Percentiles rank a stretch among this genome's conserved stretches.
These are phyloP conservation scores for Orchesella cincta DNA, from an alignment of 1,140 invertebrate species.

Conservation along the genomic window DNA sequence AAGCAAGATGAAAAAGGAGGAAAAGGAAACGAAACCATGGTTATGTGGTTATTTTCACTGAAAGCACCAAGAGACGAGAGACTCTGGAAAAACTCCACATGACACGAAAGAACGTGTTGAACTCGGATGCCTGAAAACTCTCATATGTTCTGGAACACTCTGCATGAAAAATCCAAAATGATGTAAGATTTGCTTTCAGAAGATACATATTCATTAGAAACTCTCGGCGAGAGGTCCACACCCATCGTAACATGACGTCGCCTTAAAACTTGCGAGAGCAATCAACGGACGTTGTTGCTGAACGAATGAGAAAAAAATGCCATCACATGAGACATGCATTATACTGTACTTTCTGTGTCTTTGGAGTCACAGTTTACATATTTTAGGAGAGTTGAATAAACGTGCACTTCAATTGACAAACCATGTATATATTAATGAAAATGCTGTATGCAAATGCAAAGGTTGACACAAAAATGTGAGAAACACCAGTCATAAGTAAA, in stretches of 20 bases:
- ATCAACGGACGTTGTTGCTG: not conserved
- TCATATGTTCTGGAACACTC: not conserved
- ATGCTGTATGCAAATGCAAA: too few species aligned
- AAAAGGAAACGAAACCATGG: not conserved
- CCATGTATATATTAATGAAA: too few species aligned
- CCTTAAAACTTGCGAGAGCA: not conserved
- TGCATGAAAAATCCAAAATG: slow-evolving; percentile 15
- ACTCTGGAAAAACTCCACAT: not conserved
- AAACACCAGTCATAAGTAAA: too few species aligned
- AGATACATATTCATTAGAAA: too few species aligned
- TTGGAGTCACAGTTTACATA: too few species aligned
- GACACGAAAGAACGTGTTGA: too few species aligned
- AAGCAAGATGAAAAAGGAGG: not conserved
- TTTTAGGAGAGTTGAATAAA: too few species aligned
- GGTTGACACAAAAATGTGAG: too few species aligned
- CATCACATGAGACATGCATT: not conserved
- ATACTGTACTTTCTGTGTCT: not conserved
- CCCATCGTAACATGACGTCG: not conserved
- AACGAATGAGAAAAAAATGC: not conserved
- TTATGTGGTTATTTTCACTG: not conserved
- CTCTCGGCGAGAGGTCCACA: not conserved
- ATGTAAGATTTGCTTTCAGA: too few species aligned
- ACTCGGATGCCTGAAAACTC: not conserved
- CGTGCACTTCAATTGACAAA: too few species aligned
- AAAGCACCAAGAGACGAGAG: not conserved